Percentiles rank a stretch among this genome's conserved stretches.
Conservation (phyloP, 2,888 invertebrate genomes). For the Drosophila nr. fundita region DNA sequence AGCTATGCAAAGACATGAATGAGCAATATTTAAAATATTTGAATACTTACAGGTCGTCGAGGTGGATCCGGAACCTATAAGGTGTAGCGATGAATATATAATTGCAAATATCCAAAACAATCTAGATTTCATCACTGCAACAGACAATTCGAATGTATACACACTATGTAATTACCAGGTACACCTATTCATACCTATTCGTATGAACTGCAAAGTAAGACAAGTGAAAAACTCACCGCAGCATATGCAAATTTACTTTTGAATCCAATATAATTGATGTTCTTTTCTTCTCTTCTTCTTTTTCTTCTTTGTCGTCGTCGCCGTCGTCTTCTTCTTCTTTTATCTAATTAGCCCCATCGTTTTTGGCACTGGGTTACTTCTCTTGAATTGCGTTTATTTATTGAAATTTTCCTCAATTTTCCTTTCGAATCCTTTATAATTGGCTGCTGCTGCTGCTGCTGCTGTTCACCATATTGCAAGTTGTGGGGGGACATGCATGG, state of each 20-base stretch:
- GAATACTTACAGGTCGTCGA: slow-evolving; percentile 81
- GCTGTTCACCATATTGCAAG: slow-evolving; percentile 31
- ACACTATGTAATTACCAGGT: neutral
- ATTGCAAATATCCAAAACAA: slow-evolving; percentile 84
- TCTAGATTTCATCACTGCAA: slow-evolving; percentile 83
- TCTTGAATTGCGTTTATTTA: slow-evolving; percentile 1
- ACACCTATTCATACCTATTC: neutral
- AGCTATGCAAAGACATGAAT: neutral
- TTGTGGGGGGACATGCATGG: slow-evolving; percentile 20
- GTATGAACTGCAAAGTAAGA: neutral
- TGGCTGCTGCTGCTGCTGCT: neutral
- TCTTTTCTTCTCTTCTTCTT: slow-evolving; percentile 11
- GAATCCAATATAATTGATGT: slow-evolving; percentile 42
- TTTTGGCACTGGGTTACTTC: slow-evolving; percentile 4
- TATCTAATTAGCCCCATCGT: slow-evolving; percentile 30
- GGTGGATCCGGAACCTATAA: slow-evolving; percentile 80
- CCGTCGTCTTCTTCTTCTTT: slow-evolving; percentile 1
- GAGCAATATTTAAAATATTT: neutral
- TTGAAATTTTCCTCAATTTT: slow-evolving; percentile 1
- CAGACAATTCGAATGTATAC: neutral
- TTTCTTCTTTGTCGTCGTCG: slow-evolving; percentile 4
- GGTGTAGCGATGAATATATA: slow-evolving; percentile 82
- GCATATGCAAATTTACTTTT: slow-evolving; percentile 64
- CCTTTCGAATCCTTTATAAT: slow-evolving; percentile 18
- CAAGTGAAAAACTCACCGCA: slow-evolving; percentile 63